Evolutionary conservation across 2,797 vertebrate genomes (phyloP), one percentile per base, ranked within the genome.

Genomic region (Molossus molossus): DNA sequence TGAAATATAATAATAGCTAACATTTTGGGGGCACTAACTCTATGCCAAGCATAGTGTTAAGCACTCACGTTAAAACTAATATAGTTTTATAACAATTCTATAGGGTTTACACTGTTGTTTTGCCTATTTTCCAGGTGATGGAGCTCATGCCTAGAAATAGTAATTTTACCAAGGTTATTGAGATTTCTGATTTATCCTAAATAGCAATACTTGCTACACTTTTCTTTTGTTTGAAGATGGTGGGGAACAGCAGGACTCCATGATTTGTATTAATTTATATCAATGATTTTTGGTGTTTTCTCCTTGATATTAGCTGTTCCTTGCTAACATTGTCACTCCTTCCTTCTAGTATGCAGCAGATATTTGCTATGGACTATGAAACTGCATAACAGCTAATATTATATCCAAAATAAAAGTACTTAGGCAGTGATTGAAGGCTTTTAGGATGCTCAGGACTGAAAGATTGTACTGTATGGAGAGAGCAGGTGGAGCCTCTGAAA

Each of bases 181-280:
- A 87, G 65, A 82, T 91, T 90, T 90, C 75, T 88, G 23, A 64
- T 88, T 67, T 87, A 73, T 77, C 14, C 72, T 77, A 64, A 95
- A 86, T 27, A 83, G 18, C 81, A 79, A 27, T 53, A 21, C n/a
- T 92, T 94, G 2, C 29, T 75, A 40, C 27, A 4, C 20, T 53
- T 33, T 94, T 90, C 62, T 48, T 25, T 25, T 93, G 79, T 50
- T 21, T 92, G 23, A 45, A 62, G 45, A 25, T 50, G 58, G 8
- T 3, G 11, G 15, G 9, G 18, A 33, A 23, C 33, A 45, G 29
- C 20, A 86, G 75, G 9, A 64, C 65, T 69, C 58, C 65, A 6
- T 83, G 75, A 50, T 55, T 93, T 53, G 33, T 81, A 8, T 33
- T 93, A 69, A 83, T 75, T 50, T 72, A 13, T 20, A 21, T 86